Evolutionary conservation across 2,797 vertebrate genomes (phyloP).

Genomic region (Urophycis tenuis): DNA sequence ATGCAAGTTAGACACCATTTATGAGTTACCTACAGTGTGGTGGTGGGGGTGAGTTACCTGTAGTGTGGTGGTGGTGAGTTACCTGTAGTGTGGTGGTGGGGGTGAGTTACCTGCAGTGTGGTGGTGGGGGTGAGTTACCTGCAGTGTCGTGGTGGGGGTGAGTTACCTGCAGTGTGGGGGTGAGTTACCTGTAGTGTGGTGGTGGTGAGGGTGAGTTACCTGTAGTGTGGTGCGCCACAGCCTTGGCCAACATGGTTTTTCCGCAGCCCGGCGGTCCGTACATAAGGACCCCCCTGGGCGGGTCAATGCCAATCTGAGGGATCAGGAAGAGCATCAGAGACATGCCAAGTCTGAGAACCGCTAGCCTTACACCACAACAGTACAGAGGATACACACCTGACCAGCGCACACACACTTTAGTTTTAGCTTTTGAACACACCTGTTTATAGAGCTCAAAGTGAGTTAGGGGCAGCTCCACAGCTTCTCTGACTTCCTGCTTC

Average conservation of each 20-base stretch:
- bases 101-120: slow-evolving; percentile 82
- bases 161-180: neutral
- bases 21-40: neutral
- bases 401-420: no score
- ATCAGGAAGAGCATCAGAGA: neutral
- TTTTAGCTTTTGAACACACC: slow-evolving; percentile 59
- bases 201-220: slow-evolving; percentile 57
- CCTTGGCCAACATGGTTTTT: slow-evolving; percentile 94
- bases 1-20: neutral
- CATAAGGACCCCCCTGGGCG: slow-evolving; percentile 90
- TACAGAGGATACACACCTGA: neutral
- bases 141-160: slow-evolving; percentile 79
- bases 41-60: slow-evolving; percentile 65
- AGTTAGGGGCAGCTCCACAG: slow-evolving; percentile 91
- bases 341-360: neutral
- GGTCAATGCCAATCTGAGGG: slow-evolving; percentile 87
- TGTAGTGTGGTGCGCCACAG: slow-evolving; percentile 93
- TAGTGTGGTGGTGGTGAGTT: slow-evolving; percentile 78
- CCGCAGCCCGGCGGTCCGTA: slow-evolving; percentile 92
- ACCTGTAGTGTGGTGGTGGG: neutral
- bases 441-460: slow-evolving; percentile 98
- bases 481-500: slow-evolving; percentile 95
- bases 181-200: neutral
- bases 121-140: slow-evolving; percentile 69
- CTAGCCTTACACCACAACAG: neutral